phyloP scores from a whole-genome alignment of 1,140 invertebrate genomes.

The Calephelis virginiensis region DNA sequence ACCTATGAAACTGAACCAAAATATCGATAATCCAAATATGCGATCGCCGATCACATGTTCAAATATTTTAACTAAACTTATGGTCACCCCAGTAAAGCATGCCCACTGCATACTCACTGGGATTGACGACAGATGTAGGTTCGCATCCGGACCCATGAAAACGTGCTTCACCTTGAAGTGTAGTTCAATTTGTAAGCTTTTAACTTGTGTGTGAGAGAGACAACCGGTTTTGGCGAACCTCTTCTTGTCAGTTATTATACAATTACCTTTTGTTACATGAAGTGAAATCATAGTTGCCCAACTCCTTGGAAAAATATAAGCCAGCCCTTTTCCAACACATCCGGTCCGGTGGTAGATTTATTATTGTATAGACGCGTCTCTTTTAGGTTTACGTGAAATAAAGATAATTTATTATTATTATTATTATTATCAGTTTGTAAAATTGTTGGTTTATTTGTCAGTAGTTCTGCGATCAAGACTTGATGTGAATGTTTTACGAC shows the following conservation, averaged over 20 bases:
- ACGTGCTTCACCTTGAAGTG: conserved; percentile 8
- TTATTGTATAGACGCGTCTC: too few species aligned
- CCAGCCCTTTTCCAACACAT: too few species aligned
- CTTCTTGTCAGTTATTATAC: neutral
- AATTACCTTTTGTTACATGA: too few species aligned
- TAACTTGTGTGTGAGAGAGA: neutral
- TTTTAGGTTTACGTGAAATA: too few species aligned
- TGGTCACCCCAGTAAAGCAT: conserved; percentile 24
- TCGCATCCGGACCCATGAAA: conserved; percentile 23
- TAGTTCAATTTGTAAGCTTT: conserved; percentile 14
- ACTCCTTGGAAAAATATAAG: too few species aligned
- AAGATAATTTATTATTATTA: too few species aligned
- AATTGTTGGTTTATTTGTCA: too few species aligned
- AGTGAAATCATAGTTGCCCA: too few species aligned
- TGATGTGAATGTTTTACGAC: too few species aligned
- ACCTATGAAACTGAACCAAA: neutral
- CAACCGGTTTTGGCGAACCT: neutral
- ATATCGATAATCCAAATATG: neutral
- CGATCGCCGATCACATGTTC: neutral
- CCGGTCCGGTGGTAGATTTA: too few species aligned
- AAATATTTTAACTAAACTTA: neutral
- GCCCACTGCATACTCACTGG: conserved; percentile 24
- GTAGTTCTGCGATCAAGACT: too few species aligned
- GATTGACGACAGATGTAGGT: conserved; percentile 33
- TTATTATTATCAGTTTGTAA: too few species aligned